Evolutionary conservation across 2,888 invertebrate species (phyloP).

Genomic region (Desoria tigrina): DNA sequence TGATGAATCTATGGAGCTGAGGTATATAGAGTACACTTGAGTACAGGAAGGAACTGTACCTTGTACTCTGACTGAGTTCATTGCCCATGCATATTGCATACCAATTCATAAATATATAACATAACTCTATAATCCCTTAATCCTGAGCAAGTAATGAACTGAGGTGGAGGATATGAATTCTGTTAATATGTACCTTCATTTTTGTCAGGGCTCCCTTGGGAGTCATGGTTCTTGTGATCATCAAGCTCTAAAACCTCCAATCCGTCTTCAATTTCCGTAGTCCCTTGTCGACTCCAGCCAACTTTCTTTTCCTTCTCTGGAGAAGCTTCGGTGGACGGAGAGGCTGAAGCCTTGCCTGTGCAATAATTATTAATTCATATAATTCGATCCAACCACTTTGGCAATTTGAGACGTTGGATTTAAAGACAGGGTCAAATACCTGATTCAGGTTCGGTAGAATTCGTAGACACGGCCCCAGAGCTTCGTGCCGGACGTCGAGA

Average conservation of each 20-base stretch:
- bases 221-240: conserved; percentile 28
- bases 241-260: conserved; percentile 53
- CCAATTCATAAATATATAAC: neutral
- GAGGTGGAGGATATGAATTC: neutral
- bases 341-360: neutral
- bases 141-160: neutral
- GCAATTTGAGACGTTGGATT: no score
- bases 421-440: no score
- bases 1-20: no score
- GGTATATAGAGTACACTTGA: no score
- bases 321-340: conserved; percentile 28
- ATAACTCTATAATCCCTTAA: neutral
- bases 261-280: conserved; percentile 52
- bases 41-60: no score
- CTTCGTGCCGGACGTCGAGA: conserved; percentile 20
- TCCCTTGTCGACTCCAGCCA: conserved; percentile 21
- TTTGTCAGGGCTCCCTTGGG: conserved; percentile 19
- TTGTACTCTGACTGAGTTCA: no score
- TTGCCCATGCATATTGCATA: no score
- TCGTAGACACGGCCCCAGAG: conserved; percentile 25
- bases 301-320: conserved; percentile 38
- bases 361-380: no score
- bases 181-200: conserved; percentile 46
- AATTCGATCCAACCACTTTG: no score
- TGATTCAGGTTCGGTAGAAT: neutral